These are phyloP conservation scores for Atherinomorus stipes DNA, from an alignment of 2,113 vertebrate species.

Conservation along the genomic window DNA sequence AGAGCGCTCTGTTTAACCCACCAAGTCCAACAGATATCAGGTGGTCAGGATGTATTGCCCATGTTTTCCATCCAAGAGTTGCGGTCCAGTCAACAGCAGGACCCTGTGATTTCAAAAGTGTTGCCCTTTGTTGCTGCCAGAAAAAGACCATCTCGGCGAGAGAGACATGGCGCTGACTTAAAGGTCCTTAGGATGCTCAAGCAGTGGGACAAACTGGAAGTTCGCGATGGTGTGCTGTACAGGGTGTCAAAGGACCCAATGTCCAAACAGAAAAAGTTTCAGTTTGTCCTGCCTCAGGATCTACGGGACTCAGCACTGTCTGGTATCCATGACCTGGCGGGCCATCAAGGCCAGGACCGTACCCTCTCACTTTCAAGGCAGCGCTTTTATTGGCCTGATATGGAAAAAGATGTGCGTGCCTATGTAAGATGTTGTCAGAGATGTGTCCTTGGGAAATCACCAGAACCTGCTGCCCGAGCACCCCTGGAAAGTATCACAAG, in stretches of 20 bases:
- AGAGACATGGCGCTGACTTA: not conserved
- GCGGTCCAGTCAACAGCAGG: not conserved
- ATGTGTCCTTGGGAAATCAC: slow-evolving; percentile 15
- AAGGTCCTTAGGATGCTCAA: not conserved
- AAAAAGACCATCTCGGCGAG: not conserved
- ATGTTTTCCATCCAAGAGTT: not conserved
- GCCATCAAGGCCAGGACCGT: not conserved
- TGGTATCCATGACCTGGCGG: not conserved
- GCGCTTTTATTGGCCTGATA: not conserved
- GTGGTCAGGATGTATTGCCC: not conserved
- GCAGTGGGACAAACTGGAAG: slow-evolving; percentile 2
- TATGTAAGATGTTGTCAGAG: slow-evolving; percentile 16
- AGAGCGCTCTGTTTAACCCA: not conserved
- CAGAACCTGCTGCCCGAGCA: not conserved
- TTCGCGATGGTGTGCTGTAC: not conserved
- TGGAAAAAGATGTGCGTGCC: not conserved
- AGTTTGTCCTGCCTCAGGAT: not conserved
- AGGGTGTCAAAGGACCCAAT: not conserved
- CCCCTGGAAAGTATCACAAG: too few relatives aligned
- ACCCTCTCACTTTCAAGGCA: not conserved
- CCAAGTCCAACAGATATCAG: not conserved
- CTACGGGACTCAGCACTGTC: not conserved
- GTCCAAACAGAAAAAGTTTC: not conserved
- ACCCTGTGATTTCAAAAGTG: not conserved
- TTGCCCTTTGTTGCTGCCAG: not conserved